Evolutionary conservation across 1,140 invertebrate genomes (phyloP).

Genomic region (Amphibalanus amphitrite): DNA sequence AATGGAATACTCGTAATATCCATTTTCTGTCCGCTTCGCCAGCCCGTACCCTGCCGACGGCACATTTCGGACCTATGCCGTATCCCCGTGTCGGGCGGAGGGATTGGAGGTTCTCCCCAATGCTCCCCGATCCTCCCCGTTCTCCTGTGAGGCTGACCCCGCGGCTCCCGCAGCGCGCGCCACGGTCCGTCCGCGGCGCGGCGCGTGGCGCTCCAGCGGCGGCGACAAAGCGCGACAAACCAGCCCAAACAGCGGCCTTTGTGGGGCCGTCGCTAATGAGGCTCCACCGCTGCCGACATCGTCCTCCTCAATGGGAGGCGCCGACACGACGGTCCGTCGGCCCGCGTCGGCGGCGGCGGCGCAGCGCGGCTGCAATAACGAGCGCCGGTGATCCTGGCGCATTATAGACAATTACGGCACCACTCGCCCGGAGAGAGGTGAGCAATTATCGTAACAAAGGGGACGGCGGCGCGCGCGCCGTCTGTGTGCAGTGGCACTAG

Average conservation of each 20-base stretch:
- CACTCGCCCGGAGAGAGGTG: background rate
- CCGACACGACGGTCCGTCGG: too few relatives aligned
- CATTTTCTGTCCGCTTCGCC: too few relatives aligned
- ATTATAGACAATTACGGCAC: background rate
- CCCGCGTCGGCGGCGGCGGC: too few relatives aligned
- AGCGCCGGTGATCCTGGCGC: background rate
- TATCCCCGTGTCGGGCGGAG: too few relatives aligned
- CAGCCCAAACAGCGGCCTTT: background rate
- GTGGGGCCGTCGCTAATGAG: background rate
- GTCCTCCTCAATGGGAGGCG: background rate
- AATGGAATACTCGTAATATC: too few relatives aligned
- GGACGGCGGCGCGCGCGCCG: too few relatives aligned
- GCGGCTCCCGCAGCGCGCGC: too few relatives aligned
- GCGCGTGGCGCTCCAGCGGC: background rate
- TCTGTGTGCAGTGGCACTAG: background rate
- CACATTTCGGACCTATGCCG: too few relatives aligned
- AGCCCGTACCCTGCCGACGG: too few relatives aligned
- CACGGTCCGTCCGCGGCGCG: background rate
- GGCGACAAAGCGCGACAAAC: background rate
- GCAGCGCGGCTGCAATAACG: background rate
- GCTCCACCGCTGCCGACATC: background rate
- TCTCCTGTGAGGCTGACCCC: too few relatives aligned
- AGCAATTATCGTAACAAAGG: slow-evolving; percentile 1
- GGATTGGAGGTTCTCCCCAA: too few relatives aligned
- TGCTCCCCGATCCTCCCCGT: too few relatives aligned